phyloP scores from a whole-genome alignment of 2,797 vertebrate genomes.

The Pangasius larnaudii region DNA sequence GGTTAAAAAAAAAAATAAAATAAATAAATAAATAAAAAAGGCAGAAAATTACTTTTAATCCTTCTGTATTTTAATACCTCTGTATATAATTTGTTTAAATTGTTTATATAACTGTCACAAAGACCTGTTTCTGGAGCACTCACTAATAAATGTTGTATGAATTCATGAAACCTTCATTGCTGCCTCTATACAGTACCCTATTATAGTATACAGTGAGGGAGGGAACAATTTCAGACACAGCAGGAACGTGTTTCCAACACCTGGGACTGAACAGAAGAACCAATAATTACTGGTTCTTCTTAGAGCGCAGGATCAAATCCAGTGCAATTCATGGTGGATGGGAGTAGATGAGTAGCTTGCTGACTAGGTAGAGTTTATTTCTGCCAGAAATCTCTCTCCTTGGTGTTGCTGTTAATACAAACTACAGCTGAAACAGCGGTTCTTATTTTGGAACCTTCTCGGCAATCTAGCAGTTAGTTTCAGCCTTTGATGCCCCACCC shows the following conservation, averaged over 20 bases:
- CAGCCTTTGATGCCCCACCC: not conserved
- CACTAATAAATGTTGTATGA: not conserved
- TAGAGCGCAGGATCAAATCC: not conserved
- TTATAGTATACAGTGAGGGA: not conserved
- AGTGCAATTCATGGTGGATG: not conserved
- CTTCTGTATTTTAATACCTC: not conserved
- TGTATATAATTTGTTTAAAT: no score
- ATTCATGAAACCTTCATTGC: not conserved
- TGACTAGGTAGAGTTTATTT: constrained; percentile 18
- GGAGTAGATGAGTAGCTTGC: not conserved
- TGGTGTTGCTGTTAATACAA: not conserved
- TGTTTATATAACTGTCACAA: not conserved
- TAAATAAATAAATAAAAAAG: not conserved
- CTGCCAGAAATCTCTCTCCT: not conserved
- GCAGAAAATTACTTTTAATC: not conserved
- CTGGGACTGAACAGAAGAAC: not conserved
- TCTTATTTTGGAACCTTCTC: constrained; percentile 10
- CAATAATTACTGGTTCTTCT: not conserved
- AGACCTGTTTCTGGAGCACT: not conserved
- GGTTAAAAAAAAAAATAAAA: not conserved
- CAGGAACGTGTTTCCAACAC: not conserved
- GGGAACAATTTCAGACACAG: not conserved
- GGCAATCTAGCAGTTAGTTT: constrained; percentile 8
- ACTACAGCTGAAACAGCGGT: constrained; percentile 11
- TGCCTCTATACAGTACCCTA: not conserved